These are phyloP conservation scores for Agrochola litura DNA, from an alignment of 2,888 invertebrate species.

Conservation along the genomic window DNA sequence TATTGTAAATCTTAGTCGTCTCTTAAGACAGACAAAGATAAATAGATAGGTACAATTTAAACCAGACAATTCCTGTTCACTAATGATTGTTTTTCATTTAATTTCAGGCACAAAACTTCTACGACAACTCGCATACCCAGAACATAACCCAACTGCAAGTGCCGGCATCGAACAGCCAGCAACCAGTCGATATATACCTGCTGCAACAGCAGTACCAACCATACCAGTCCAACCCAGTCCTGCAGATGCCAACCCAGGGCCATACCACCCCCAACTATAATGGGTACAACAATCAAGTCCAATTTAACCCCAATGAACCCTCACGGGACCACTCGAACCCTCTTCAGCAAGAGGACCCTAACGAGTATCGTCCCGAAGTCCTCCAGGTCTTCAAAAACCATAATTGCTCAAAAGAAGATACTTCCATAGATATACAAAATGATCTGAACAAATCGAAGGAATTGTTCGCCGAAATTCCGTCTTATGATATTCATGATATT, in stretches of 20 bases:
- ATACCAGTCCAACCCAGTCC: slow-evolving; percentile 44
- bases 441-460: slow-evolving; percentile 73
- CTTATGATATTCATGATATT: slow-evolving; percentile 73
- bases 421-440: slow-evolving; percentile 67
- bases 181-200: slow-evolving; percentile 78
- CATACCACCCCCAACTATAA: slow-evolving; percentile 65
- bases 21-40: too few relatives aligned
- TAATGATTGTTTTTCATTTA: not conserved
- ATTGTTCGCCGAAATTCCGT: slow-evolving; percentile 72
- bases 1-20: not conserved
- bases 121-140: slow-evolving; percentile 10
- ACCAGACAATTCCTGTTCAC: not conserved
- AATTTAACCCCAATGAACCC: slow-evolving; percentile 42
- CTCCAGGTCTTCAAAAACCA: slow-evolving; percentile 85
- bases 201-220: slow-evolving; percentile 79
- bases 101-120: slow-evolving; percentile 53
- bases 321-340: slow-evolving; percentile 64
- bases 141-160: slow-evolving; percentile 56
- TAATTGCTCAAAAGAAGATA: slow-evolving; percentile 78
- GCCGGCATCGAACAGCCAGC: slow-evolving; percentile 48
- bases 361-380: slow-evolving; percentile 74
- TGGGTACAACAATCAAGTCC: slow-evolving; percentile 42
- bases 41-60: not conserved
- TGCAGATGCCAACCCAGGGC: slow-evolving; percentile 67
- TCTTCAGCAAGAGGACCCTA: slow-evolving; percentile 74